Evolutionary conservation across 2,113 vertebrate species (phyloP).

Genomic region (Oxyura jamaicensis): DNA sequence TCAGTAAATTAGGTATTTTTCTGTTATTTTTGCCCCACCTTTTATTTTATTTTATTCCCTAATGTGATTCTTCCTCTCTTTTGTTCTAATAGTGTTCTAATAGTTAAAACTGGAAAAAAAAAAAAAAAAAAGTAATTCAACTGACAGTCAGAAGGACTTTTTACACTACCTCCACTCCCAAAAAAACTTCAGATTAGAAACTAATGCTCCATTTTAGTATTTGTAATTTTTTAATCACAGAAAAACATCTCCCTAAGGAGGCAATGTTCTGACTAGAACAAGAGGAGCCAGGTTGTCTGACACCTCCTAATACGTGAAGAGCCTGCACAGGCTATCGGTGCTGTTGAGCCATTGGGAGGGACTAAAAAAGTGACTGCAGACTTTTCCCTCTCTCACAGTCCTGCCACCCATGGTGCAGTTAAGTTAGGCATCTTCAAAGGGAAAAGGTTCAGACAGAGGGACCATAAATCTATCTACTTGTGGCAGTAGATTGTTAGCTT

Average conservation of each 20-base stretch:
- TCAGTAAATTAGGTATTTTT: not conserved
- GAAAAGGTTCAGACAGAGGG: conserved; percentile 31
- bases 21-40: not conserved
- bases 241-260: not conserved
- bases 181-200: not conserved
- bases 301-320: not conserved
- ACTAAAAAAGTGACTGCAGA: not conserved
- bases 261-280: not conserved
- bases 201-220: not conserved
- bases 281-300: conserved; percentile 14
- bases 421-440: conserved; percentile 30
- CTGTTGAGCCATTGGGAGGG: not conserved
- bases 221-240: not conserved
- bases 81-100: not conserved
- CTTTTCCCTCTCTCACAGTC: not conserved
- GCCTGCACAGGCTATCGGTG: not conserved
- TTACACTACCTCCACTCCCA: not conserved
- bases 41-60: not conserved
- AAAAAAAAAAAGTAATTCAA: not conserved
- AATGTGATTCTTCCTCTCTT: not conserved
- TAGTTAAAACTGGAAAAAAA: not conserved
- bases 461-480: conserved; percentile 7
- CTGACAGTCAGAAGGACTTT: not conserved
- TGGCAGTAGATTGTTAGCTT: not conserved
- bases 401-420: conserved; percentile 1